These are phyloP conservation scores for Lampropteryx suffumata DNA, from an alignment of 2,888 invertebrate genomes.

Conservation along the genomic window DNA sequence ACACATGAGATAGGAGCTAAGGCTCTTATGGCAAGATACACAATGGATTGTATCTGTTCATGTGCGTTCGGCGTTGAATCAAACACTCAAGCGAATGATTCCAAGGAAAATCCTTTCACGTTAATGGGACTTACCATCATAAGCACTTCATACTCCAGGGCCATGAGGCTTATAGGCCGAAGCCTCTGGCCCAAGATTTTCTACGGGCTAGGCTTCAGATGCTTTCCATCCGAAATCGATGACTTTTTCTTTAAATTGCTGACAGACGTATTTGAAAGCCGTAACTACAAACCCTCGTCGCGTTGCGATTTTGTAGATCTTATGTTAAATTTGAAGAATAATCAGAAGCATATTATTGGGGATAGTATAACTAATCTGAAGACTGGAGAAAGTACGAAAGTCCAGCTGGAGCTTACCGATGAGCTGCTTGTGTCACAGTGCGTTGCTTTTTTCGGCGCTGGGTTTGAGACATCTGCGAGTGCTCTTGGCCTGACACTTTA, in stretches of 20 bases:
- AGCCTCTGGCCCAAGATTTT: conserved; percentile 47
- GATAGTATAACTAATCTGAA: conserved; percentile 47
- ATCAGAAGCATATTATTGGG: conserved; percentile 39
- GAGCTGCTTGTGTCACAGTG: conserved; percentile 76
- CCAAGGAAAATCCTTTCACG: conserved; percentile 41
- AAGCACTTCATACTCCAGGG: conserved; percentile 28
- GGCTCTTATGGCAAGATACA: conserved; percentile 39
- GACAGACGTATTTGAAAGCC: conserved; percentile 40
- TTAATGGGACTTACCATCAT: conserved; percentile 40
- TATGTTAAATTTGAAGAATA: conserved; percentile 44
- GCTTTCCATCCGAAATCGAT: conserved; percentile 36
- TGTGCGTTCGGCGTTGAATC: conserved; percentile 49
- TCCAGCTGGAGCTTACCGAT: conserved; percentile 50
- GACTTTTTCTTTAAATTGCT: conserved; percentile 44
- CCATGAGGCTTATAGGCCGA: conserved; percentile 31
- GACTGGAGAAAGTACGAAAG: conserved; percentile 32
- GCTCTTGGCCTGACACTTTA: conserved; percentile 46
- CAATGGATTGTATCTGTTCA: conserved; percentile 45
- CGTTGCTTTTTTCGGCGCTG: conserved; percentile 67
- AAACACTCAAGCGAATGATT: conserved; percentile 38
- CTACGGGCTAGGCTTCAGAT: conserved; percentile 40
- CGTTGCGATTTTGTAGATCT: conserved; percentile 57
- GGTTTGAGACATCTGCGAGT: conserved; percentile 54
- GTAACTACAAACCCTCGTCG: conserved; percentile 39
- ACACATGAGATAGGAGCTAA: conserved; percentile 32